Base-by-base conservation (phyloP, 2,113 vertebrate genomes). In the Pygathrix nemaeus region DNA sequence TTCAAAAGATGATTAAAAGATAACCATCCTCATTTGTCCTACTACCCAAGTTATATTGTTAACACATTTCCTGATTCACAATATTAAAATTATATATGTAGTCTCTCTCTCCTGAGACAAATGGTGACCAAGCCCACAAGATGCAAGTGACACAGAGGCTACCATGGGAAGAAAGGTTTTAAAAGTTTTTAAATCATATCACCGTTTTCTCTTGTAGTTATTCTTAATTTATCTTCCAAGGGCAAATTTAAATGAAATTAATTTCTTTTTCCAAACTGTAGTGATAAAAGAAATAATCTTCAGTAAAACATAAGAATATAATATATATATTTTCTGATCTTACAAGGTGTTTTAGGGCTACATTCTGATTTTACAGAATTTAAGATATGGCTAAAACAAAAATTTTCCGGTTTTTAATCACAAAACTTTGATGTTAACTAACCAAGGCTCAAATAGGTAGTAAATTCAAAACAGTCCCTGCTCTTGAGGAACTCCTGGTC, bases 341-440 rank as follows among this genome's bases (percentile, higher is more conserved):
- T 86, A 81, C 6, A 82, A 78, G 68, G 14, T 91, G 76, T 82
- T 93, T 97, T 48, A 75, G 48, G 35, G n/a, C 3, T 59, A 96
- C 30, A 59, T 66, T 95, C 84, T 79, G 14, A 87, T 68, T 82
- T 95, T 75, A 93, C 57, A 93, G 27, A 94, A 86, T 82, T 73
- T 95, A 96, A 43, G 55, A 86, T n/a, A 88, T 10, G n/a, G 88
- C 30, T 32, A 4, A 87, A 94, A 94, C 35, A 83, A 85, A 81
- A 73, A 48, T 40, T 45, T 68, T 84, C 73, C 13, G 6, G 35
- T 83, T 86, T 64, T 52, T 91, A 20, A 76, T 88, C 16, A 93
- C 57, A 88, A 50, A 66, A 92, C 30, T 92, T 83, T 90, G 32
- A 92, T 79, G n/a, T 93, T 87, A 95, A 94, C 30, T 88, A 90